These are phyloP conservation scores for Tragelaphus scriptus DNA, from an alignment of 2,113 vertebrate species.

Conservation along the genomic window DNA sequence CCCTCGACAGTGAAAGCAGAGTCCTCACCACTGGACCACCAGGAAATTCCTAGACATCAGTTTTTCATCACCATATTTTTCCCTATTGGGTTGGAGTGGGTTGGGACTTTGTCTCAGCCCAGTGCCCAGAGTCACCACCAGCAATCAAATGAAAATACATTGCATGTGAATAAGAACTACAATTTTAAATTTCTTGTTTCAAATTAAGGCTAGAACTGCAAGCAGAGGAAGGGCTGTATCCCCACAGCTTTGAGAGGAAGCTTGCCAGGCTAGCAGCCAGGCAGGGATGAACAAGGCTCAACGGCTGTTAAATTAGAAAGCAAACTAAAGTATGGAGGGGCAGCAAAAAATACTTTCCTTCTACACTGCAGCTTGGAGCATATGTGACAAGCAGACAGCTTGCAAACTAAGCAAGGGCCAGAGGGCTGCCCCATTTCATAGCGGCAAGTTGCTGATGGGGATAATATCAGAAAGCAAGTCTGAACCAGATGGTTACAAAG, in stretches of 20 bases:
- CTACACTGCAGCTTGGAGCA: not conserved
- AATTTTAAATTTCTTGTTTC: not conserved
- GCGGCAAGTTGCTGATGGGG: constrained; percentile 1
- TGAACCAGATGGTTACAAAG: constrained; percentile 22
- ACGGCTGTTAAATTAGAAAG: not conserved
- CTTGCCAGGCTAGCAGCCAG: not conserved
- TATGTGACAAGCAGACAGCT: not conserved
- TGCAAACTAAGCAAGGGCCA: constrained; percentile 5
- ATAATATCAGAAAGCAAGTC: constrained; percentile 1
- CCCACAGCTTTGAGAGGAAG: not conserved
- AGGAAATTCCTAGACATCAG: not conserved
- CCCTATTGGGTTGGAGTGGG: not conserved
- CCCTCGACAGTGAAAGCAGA: not conserved
- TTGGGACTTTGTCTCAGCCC: not conserved
- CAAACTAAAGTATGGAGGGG: not conserved
- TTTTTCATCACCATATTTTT: not conserved
- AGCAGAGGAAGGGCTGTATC: not conserved
- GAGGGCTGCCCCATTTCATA: not conserved
- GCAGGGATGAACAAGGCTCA: not conserved
- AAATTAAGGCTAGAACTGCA: not conserved
- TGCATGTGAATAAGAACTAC: not conserved
- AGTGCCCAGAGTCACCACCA: not conserved
- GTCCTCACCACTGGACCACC: not conserved
- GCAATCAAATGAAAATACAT: not conserved
- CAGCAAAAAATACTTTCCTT: not conserved